Base-by-base conservation (phyloP, 1,140 invertebrate species). In the Cyphomyrmex costatus region DNA sequence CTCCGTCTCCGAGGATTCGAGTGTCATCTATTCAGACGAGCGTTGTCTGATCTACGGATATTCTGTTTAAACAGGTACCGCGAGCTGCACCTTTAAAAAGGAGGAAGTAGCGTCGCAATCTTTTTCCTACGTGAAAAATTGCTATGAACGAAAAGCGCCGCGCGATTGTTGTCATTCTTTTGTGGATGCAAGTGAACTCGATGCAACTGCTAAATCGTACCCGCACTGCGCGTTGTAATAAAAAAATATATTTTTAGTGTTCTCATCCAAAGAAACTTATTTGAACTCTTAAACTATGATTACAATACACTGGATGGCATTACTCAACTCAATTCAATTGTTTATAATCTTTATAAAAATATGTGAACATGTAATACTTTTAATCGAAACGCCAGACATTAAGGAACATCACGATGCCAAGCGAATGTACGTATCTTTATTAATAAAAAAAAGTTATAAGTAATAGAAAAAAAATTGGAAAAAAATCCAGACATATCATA, bases 1-100 rank as follows among this genome's bases (percentile, higher is more conserved):
- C 63, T 58, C 27, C 77, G 76, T 49, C 74, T 82, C 46, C 77
- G 51, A 85, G 87, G 92, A 94, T 93, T 94, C 93, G 91, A 93
- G 92, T 94, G 92, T 94, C 93, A 92, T 1, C 87, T 58, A 90
- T 90, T 89, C 73, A 89, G 71, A 19, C 33, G 24, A 73, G 36
- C 79, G 24, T 53, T 83, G 79, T 60, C 79, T 83, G 79, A 73
- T 82, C 66, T 46, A 30, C 33, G 66, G 51, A 73, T 82, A 60
- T 60, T 70, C 51, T 49, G 36, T 61, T 74, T 6, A 30, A 87
- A 76, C 89, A 90, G 88, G 88, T 90, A 74, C 33, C 33, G n/a
- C 60, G 60, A 58, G 24, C 42, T 10, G 19, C 66, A 49, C 36
- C 36, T 70, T 61, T 30, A 21, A 61, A 53, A 56, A 68, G 79